Evolutionary conservation across 2,113 vertebrate genomes (phyloP), one percentile per base, ranked within the genome.

Genomic region (Chaetodon auriga): DNA sequence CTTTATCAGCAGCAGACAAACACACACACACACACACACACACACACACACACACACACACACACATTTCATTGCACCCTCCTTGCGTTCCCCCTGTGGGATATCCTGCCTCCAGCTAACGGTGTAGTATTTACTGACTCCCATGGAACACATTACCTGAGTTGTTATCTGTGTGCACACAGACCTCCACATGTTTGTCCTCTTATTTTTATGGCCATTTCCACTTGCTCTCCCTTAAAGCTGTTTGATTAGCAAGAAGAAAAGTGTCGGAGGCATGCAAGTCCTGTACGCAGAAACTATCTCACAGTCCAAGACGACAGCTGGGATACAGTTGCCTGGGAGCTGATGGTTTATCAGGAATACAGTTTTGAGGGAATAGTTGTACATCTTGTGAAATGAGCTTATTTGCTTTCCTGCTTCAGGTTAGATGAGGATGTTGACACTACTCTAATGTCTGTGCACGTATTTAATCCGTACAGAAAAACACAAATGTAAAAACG

Each of bases 51-150:
- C 65, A 51, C 46, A 69, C 35, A 41, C 35, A 54, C 74, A 73
- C 54, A 64, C 74, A 77, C n/a, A 62, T 57, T 69, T 86, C 71
- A 86, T 77, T 81, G 18, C 76, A 69, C 61, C 87, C 81, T 82
- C 78, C 68, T 70, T 75, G 49, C 54, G 41, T 85, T 92, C 60
- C 91, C 89, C 90, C 89, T 87, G 81, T 91, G 94, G 95, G 93
- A 95, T 94, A 93, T 94, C 93, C 93, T 93, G 78, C 83, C 78
- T 61, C 55, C 82, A 74, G 83, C 88, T 85, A 88, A 88, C 80
- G 81, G 78, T 92, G 91, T 94, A 92, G 94, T 95, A 95, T 95
- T 94, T 88, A 84, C 81, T 80, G 82, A 87, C 81, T 71, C 83
- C 89, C 61, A 87, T 87, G 89, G 81, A 92, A 90, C 82, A 84